Base-by-base conservation (phyloP, 2,113 vertebrate species). In the Vulpes ferrilata region DNA sequence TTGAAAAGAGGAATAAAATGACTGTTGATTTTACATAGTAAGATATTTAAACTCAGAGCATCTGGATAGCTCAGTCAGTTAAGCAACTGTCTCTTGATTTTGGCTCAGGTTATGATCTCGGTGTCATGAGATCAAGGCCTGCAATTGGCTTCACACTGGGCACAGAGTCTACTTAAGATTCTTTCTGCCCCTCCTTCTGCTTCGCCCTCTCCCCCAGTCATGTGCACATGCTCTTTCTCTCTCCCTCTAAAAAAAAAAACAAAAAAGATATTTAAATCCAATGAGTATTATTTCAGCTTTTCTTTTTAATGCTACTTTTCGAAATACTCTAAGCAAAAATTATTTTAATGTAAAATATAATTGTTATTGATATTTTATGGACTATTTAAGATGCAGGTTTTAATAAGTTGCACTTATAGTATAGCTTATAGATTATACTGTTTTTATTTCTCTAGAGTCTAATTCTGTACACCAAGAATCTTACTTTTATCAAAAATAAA, bases 401-500 rank as follows among this genome's bases (percentile, higher is more conserved):
- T 60, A 19, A 89, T 92, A 90, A 87, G 57, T 96, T 88, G 5
- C 53, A 97, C 11, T 96, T 60, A 10, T 30, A 83, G 6, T 76
- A 55, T 0, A 15, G 55, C n/a, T 30, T 69, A 8, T 27, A 90
- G 96, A 90, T 43, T 3, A 92, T 27, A 11, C 7, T 83, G 3
- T 51, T n/a, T 0, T 11, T 53, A 69, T 55, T 48, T 84, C n/a
- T 69, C 23, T 48, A 82, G 57, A 94, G 83, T 93, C 5, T 69
- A 32, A 27, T 9, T 90, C 25, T 4, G 1, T 7, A 69, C 13
- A 84, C 15, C 65, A 91, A 17, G 32, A 93, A 43, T 89, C 20
- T 78, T 90, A 67, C 3, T 85, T 96, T 43, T 92, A 96, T 98
- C 95, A 94, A 86, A 93, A 97, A 95, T 82, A 97, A 98, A 97